phyloP scores from a whole-genome alignment of 2,888 invertebrate species.

The Celastrina argiolus region DNA sequence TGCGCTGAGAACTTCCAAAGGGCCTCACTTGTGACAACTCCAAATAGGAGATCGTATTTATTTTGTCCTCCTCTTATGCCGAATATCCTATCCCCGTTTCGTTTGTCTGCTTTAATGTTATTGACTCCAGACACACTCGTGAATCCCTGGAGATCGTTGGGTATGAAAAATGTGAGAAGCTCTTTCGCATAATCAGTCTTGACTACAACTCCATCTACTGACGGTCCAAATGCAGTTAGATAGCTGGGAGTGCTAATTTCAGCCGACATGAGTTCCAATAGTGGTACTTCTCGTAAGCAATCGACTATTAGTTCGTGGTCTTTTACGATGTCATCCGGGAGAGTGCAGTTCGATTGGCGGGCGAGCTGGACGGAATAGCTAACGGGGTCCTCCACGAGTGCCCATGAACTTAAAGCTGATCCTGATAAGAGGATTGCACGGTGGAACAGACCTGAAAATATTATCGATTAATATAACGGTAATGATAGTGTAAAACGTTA shows the following conservation, averaged over 20 bases:
- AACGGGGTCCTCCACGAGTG: slow-evolving; percentile 91
- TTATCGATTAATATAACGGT: not conserved
- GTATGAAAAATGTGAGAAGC: slow-evolving; percentile 83
- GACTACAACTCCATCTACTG: slow-evolving; percentile 96
- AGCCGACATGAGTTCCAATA: slow-evolving; percentile 85
- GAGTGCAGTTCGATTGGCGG: slow-evolving; percentile 87
- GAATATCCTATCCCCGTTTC: slow-evolving; percentile 79
- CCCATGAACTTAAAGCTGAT: slow-evolving; percentile 93
- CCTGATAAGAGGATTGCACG: slow-evolving; percentile 92
- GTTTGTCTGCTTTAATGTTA: slow-evolving; percentile 78
- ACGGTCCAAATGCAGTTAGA: slow-evolving; percentile 93
- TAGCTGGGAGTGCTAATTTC: slow-evolving; percentile 89
- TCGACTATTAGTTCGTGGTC: slow-evolving; percentile 92
- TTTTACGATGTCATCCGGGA: slow-evolving; percentile 88
- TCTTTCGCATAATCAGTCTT: slow-evolving; percentile 92
- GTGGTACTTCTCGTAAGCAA: slow-evolving; percentile 86
- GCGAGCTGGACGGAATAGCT: slow-evolving; percentile 90
- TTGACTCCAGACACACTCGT: slow-evolving; percentile 80
- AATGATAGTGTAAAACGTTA: too few species aligned
- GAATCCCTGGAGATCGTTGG: slow-evolving; percentile 80
- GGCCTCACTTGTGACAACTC: slow-evolving; percentile 94
- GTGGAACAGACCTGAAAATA: slow-evolving; percentile 85
- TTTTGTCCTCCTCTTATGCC: slow-evolving; percentile 77
- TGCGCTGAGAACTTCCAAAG: slow-evolving; percentile 93
- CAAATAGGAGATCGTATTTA: slow-evolving; percentile 92